Conservation (phyloP, 1,140 invertebrate species). For the Drosophila murphyi region DNA sequence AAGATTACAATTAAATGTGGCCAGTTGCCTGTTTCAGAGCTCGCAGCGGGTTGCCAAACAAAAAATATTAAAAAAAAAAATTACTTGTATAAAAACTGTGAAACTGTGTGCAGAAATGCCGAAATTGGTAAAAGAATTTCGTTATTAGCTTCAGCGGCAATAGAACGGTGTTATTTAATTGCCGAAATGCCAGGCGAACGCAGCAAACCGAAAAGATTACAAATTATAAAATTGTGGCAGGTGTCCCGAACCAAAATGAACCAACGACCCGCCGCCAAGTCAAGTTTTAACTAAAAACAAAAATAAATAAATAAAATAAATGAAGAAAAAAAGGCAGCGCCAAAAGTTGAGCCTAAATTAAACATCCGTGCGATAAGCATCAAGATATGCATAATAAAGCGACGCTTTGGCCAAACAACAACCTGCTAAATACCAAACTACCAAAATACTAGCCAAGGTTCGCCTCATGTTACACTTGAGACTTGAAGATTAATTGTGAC, state of each 20-base stretch:
- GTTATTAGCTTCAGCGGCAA: constrained; percentile 12
- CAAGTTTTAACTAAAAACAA: background rate
- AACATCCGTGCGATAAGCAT: constrained; percentile 39
- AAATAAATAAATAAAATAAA: too few species aligned
- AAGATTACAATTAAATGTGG: constrained; percentile 74
- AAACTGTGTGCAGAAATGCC: constrained; percentile 39
- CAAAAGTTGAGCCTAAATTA: constrained; percentile 35
- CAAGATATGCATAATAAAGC: constrained; percentile 29
- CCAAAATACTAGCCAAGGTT: constrained; percentile 12
- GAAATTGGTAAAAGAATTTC: constrained; percentile 36
- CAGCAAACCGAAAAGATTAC: constrained; percentile 14
- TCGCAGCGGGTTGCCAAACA: constrained; percentile 59
- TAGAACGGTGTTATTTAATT: constrained; percentile 52
- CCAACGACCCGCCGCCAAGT: constrained; percentile 25
- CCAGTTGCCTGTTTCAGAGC: constrained; percentile 28
- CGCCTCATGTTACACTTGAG: constrained; percentile 73
- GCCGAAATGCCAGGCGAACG: constrained; percentile 21
- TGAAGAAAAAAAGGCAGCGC: background rate
- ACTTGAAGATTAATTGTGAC: constrained; percentile 64
- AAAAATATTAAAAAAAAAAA: constrained; percentile 14
- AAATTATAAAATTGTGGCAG: constrained; percentile 44
- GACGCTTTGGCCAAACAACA: constrained; percentile 13
- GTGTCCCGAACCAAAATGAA: constrained; percentile 17
- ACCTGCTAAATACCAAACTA: constrained; percentile 59
- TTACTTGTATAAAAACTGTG: constrained; percentile 29